Conservation (phyloP, 2,888 invertebrate species). For the Diabrotica balteata region DNA sequence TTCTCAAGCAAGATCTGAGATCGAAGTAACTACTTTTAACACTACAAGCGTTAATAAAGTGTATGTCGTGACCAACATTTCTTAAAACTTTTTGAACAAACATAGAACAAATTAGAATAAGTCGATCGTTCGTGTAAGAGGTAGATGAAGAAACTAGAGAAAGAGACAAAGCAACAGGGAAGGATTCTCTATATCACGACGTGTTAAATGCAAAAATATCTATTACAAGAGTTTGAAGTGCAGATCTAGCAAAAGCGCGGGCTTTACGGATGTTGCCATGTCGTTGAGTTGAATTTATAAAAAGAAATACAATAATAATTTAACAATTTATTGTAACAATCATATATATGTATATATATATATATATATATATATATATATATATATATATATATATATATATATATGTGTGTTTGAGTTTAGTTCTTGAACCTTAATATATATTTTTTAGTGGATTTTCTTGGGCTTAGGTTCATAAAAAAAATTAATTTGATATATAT, state of each 20-base stretch:
- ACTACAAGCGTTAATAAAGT: constrained; percentile 34
- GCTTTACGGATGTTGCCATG: constrained; percentile 18
- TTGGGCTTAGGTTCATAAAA: too few relatives aligned
- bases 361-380: too few relatives aligned
- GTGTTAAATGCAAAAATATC: constrained; percentile 27
- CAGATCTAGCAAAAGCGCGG: constrained; percentile 18
- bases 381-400: too few relatives aligned
- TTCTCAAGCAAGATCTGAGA: constrained; percentile 21
- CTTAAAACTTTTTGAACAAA: constrained; percentile 29
- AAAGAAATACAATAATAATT: too few relatives aligned
- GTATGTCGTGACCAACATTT: constrained; percentile 32
- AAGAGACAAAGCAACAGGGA: constrained; percentile 14
- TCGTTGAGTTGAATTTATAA: not conserved
- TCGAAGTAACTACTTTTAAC: constrained; percentile 27
- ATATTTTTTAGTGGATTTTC: too few relatives aligned
- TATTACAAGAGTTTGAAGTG: constrained; percentile 30
- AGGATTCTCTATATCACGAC: constrained; percentile 30
- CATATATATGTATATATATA: too few relatives aligned
- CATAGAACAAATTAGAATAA: constrained; percentile 40
- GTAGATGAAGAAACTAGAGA: constrained; percentile 25
- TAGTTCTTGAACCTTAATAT: too few relatives aligned
- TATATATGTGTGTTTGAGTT: too few relatives aligned
- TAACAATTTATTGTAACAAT: too few relatives aligned
- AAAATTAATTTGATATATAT: too few relatives aligned
- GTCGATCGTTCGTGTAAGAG: constrained; percentile 35